phyloP scores from a whole-genome alignment of 2,113 vertebrate genomes.

The Nesoenas mayeri region DNA sequence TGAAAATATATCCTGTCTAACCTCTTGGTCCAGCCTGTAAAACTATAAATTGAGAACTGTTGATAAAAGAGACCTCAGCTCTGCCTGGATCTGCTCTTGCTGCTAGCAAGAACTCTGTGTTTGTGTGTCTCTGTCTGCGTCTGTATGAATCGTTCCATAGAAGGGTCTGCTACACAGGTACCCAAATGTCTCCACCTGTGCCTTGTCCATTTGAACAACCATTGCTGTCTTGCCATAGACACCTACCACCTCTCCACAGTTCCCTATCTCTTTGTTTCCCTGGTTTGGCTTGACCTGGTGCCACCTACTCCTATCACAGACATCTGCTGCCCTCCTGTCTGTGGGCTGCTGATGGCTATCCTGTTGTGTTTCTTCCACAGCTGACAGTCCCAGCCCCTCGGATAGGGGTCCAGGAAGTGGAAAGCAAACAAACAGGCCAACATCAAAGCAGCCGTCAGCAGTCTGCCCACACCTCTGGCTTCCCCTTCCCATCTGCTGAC shows the following conservation, averaged over 20 bases:
- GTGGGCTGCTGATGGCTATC: background rate
- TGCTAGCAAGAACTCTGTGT: no score
- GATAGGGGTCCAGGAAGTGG: background rate
- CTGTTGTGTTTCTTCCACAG: background rate
- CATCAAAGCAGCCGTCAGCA: background rate
- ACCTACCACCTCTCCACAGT: background rate
- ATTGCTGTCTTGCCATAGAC: background rate
- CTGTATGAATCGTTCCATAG: no score
- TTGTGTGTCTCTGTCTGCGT: no score
- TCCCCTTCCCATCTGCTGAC: slow-evolving; percentile 28
- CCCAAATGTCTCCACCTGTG: background rate
- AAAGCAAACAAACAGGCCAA: slow-evolving; percentile 1
- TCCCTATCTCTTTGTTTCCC: background rate
- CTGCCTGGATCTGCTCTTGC: no score
- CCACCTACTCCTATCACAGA: rapidly evolving
- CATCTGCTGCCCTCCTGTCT: background rate
- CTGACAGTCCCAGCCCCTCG: rapidly evolving
- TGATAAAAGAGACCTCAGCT: no score
- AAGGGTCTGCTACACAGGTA: background rate
- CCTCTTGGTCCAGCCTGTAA: no score
- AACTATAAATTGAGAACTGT: no score
- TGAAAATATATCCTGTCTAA: no score
- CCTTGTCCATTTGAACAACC: background rate
- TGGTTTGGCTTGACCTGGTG: background rate
- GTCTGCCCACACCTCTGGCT: background rate